Percentiles rank a stretch among this genome's conserved stretches.
phyloP scores from a whole-genome alignment of 2,888 invertebrate genomes.

The Harmothoe impar region DNA sequence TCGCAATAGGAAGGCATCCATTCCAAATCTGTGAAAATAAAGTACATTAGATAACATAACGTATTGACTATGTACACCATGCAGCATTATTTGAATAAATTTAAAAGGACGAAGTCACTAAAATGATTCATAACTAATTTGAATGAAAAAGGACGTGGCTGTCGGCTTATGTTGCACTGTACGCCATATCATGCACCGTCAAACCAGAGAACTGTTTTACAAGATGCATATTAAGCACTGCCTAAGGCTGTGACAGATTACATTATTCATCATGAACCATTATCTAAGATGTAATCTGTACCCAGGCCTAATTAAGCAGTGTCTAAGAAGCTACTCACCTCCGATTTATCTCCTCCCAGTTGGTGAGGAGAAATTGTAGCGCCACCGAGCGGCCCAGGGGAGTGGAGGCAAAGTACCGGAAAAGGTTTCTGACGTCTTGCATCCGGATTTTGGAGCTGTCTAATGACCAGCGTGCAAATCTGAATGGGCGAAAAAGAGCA shows the following conservation, averaged over 20 bases:
- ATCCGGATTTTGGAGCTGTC: constrained; percentile 78
- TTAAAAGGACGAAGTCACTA: too few species aligned
- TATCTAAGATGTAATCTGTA: not conserved
- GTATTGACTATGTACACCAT: too few species aligned
- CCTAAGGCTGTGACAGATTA: too few species aligned
- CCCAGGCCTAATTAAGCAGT: not conserved
- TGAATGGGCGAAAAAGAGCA: constrained; percentile 66
- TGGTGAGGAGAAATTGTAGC: constrained; percentile 80
- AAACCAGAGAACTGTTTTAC: too few species aligned
- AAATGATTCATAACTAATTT: too few species aligned
- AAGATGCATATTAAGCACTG: too few species aligned
- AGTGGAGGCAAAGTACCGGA: constrained; percentile 79
- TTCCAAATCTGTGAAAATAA: constrained; percentile 76
- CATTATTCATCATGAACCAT: too few species aligned
- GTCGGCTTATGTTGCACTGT: too few species aligned
- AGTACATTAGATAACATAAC: too few species aligned
- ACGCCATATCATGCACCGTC: too few species aligned
- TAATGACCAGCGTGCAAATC: constrained; percentile 81
- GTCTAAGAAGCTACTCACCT: constrained; percentile 72
- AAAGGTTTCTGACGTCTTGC: constrained; percentile 81
- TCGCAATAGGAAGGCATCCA: constrained; percentile 78
- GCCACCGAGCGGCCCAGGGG: constrained; percentile 80
- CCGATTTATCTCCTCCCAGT: constrained; percentile 80
- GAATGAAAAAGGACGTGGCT: too few species aligned
- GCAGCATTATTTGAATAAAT: too few species aligned